Percentiles rank a stretch among this genome's conserved stretches.
These are phyloP conservation scores for Drosophila tanythrix DNA, from an alignment of 2,888 invertebrate species.

Conservation along the genomic window DNA sequence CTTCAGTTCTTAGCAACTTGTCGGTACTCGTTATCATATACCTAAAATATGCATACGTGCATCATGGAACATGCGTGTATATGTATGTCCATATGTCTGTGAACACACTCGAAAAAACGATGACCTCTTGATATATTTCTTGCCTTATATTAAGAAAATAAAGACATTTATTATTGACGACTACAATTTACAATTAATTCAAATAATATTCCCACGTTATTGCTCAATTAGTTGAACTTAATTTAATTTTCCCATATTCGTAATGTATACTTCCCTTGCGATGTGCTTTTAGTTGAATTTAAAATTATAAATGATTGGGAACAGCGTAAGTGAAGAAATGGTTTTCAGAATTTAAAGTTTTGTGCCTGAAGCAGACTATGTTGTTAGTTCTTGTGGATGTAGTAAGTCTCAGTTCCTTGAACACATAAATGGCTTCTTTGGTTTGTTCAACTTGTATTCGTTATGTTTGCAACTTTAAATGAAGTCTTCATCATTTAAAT, in stretches of 20 bases:
- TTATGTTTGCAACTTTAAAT: not conserved
- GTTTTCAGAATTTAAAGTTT: too few relatives aligned
- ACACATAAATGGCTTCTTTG: too few relatives aligned
- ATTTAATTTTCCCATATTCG: not conserved
- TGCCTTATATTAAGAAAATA: not conserved
- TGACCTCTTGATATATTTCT: not conserved
- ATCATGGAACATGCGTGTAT: not conserved
- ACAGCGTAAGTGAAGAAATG: not conserved
- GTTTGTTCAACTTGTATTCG: not conserved
- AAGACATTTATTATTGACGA: not conserved
- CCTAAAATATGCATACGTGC: constrained; percentile 16
- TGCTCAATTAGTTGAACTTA: not conserved
- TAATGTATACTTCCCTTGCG: not conserved
- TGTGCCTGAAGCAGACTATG: too few relatives aligned
- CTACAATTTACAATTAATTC: not conserved
- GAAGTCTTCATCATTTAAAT: not conserved
- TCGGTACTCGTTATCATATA: constrained; percentile 9
- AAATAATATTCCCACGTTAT: not conserved
- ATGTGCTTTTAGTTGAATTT: not conserved
- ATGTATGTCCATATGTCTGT: not conserved
- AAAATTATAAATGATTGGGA: not conserved
- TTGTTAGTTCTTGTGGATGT: too few relatives aligned
- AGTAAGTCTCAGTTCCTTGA: too few relatives aligned
- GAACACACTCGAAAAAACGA: not conserved
- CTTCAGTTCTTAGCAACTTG: constrained; percentile 22